Evolutionary conservation across 2,888 invertebrate species (phyloP), one percentile per base, ranked within the genome.

Genomic region (Hofmannophila pseudospretella): DNA sequence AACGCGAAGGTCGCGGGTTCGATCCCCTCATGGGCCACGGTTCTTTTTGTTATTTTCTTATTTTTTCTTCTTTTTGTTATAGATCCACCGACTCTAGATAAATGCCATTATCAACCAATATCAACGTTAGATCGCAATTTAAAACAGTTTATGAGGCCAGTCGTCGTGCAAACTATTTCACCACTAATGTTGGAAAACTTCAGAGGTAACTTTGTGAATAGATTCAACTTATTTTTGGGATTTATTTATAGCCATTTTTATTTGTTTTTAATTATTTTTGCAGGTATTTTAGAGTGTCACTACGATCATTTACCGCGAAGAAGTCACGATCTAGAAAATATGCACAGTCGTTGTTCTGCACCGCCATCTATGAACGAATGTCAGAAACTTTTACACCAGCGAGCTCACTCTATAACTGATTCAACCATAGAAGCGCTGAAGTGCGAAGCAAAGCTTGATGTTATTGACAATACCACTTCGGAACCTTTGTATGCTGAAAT

Each of bases 1-100:
- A 90, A 90, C 90, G 90, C 91, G 90, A 90, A 90, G 90, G 90
- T 90, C 90, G 90, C 88, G 90, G 90, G 90, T 91, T 91, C 90
- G 90, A 90, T 91, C 90, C 90, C 90, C 90, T 88, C 90, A 91
- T 90, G 90, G 90, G 90, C 90, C 90, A 90, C 27, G 3, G 39
- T 31, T 39, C 49, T 56, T 65, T 75, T 71, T 63, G 31, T 20
- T 27, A 7, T 39, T 45, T 41, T 26, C 13, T 26, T 14, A 34
- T 4, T 32, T 39, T 43, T 49, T 39, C 34, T 35, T 42, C 49
- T n/a, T 23, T 23, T 41, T 38, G 44, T 80, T 82, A 32, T 60
- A 89, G 89, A 89, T 42, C 88, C 88, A 8, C 89, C 89, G 1
- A 52, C 59, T 12, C 54, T 66, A 9, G 79, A 82, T 23, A 82